Evolutionary conservation across 2,113 vertebrate genomes (phyloP).

Genomic region (Ceyx margarethae): DNA sequence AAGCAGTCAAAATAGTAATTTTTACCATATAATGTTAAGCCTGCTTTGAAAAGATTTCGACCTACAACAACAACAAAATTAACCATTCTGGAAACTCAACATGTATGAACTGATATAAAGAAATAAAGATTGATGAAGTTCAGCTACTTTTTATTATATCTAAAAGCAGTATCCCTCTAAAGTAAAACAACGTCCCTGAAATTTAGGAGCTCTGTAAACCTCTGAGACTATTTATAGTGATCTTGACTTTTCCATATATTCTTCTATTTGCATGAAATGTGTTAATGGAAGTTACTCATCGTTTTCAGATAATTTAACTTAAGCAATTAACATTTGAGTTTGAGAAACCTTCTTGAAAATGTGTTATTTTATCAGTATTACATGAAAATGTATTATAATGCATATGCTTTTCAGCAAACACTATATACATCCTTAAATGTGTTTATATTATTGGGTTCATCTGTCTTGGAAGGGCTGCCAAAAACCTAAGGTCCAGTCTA

Average conservation of each 20-base stretch:
- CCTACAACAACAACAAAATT: background rate
- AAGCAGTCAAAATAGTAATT: background rate
- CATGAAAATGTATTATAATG: background rate
- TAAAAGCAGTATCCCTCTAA: background rate
- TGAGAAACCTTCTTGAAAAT: background rate
- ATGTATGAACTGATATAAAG: conserved; percentile 7
- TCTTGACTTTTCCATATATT: conserved; percentile 3
- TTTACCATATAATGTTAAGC: background rate
- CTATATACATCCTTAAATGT: background rate
- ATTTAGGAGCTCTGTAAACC: background rate
- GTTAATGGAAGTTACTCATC: background rate
- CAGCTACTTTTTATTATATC: background rate
- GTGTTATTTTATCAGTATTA: background rate
- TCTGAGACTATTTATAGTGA: background rate
- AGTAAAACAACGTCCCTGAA: conserved; percentile 5
- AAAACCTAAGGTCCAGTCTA: background rate
- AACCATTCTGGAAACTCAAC: conserved; percentile 6
- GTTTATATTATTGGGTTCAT: background rate
- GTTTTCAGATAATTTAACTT: background rate
- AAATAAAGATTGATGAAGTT: conserved; percentile 1
- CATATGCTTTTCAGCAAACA: background rate
- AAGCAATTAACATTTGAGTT: background rate
- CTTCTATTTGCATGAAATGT: background rate
- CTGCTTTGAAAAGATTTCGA: background rate
- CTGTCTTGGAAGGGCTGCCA: background rate